Conservation (phyloP, 1,140 invertebrate species). For the Brachionus manjavacas region DNA sequence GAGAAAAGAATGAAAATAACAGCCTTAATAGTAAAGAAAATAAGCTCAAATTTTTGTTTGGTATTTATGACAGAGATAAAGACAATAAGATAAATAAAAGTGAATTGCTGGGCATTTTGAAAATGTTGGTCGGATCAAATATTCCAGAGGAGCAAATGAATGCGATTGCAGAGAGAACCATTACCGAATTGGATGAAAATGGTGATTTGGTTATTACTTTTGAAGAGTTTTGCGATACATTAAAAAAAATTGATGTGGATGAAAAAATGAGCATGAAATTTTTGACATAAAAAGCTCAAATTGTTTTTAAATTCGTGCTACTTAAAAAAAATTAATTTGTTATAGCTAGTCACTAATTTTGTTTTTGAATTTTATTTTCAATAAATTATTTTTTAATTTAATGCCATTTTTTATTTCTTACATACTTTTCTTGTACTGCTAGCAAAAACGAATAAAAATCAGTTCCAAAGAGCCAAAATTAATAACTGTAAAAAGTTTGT, state of each 20-base stretch:
- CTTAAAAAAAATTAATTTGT: not conserved
- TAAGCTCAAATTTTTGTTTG: slow-evolving; percentile 42
- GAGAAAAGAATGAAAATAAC: slow-evolving; percentile 51
- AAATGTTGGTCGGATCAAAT: slow-evolving; percentile 42
- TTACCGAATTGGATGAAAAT: slow-evolving; percentile 37
- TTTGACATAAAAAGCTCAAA: not conserved
- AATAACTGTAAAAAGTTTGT: too few species aligned
- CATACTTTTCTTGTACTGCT: not conserved
- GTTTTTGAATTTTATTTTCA: not conserved
- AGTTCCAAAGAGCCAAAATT: too few species aligned
- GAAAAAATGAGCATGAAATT: slow-evolving; percentile 43
- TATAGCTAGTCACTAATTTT: not conserved
- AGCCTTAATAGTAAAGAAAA: slow-evolving; percentile 28
- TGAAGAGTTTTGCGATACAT: slow-evolving; percentile 30
- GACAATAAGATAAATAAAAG: slow-evolving; percentile 31
- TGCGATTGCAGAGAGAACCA: slow-evolving; percentile 16
- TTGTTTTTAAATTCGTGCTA: not conserved
- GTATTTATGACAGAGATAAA: slow-evolving; percentile 42
- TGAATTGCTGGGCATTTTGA: slow-evolving; percentile 36
- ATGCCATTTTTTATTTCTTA: not conserved
- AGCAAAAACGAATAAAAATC: not conserved
- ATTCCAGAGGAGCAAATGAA: slow-evolving; percentile 38
- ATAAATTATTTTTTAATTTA: not conserved
- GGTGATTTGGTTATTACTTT: slow-evolving; percentile 37
- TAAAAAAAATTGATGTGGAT: slow-evolving; percentile 39